Evolutionary conservation across 53 echinoderm and acorn worm species (phyloP).

Genomic region (Mesocentrotus franciscanus): DNA sequence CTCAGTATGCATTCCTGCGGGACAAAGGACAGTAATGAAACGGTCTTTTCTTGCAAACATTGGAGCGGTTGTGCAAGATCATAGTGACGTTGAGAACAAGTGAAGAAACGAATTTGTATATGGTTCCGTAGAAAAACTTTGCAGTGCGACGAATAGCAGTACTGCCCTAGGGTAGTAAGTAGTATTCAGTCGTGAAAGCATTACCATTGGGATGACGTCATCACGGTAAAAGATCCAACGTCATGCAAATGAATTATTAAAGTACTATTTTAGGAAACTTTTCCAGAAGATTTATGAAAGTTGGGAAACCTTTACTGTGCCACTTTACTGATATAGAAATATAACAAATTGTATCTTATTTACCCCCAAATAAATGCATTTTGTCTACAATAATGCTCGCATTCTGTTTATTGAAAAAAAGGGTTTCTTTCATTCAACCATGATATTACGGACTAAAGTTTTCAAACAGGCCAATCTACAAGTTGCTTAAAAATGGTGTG

Average conservation of each 20-base stretch:
- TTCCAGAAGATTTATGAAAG: background rate
- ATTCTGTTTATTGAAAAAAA: no score
- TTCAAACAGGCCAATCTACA: no score
- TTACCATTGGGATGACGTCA: background rate
- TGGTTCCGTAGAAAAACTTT: background rate
- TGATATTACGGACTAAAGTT: no score
- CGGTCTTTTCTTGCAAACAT: background rate
- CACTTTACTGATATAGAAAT: no score
- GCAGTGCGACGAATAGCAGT: background rate
- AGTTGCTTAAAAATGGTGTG: no score
- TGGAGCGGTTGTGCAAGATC: background rate
- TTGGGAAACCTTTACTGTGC: background rate
- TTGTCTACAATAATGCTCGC: no score
- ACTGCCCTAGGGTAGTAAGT: background rate
- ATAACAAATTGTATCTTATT: no score
- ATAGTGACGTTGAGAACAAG: conserved; percentile 8
- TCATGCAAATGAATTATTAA: background rate
- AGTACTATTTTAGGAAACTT: background rate
- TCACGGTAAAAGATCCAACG: background rate
- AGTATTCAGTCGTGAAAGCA: background rate
- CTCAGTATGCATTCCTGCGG: conserved; percentile 33
- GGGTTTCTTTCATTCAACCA: no score
- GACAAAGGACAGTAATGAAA: background rate
- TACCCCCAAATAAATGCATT: background rate
- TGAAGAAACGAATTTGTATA: background rate